Evolutionary conservation across 2,888 invertebrate species (phyloP), one percentile per base, ranked within the genome.

Genomic region (Mythimna lalbum): DNA sequence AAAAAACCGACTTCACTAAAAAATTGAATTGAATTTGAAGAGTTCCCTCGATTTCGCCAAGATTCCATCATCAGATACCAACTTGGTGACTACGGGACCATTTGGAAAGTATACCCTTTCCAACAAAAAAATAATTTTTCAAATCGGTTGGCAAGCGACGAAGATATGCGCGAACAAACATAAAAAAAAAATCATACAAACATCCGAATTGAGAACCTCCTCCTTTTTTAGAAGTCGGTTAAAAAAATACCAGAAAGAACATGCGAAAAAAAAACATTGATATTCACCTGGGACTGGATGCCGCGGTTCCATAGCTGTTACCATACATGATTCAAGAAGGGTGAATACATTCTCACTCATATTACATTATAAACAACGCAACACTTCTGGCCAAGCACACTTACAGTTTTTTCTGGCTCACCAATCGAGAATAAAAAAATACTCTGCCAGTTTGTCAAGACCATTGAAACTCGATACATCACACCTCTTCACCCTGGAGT

Each of bases 391-490:
- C 60, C 68, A 71, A 56, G 59, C 71, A 49, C 55, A 76, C 50
- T 59, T 64, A 76, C 67, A 33, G 39, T 82, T 78, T 84, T 84
- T 86, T 83, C 82, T 84, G 81, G 79, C 83, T 82, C 78, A 74
- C 83, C 71, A 86, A 86, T 87, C 82, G 86, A 82, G 89, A 90
- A 89, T 90, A 91, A 92, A 90, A 91, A 88, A 86, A 81, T 85
- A 83, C 73, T 70, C 49, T 33, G 69, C 91, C 89, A 90, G 69
- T 73, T 39, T 82, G 69, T 36, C 69, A 66, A 80, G 91, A 88
- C 82, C 88, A 82, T 73, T 80, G 78, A 88, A 87, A 86, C 73
- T 73, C 82, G 69, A 80, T 79, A 81, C 80, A 80, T 84, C 84
- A 84, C 83, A 80, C 84, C 82, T 80, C 74, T 82, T 84, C 72